A percentile compares a stretch with the other conserved stretches of the same genome.
phyloP scores from a whole-genome alignment of 2,113 vertebrate species.

The Muntiacus muntjak region DNA sequence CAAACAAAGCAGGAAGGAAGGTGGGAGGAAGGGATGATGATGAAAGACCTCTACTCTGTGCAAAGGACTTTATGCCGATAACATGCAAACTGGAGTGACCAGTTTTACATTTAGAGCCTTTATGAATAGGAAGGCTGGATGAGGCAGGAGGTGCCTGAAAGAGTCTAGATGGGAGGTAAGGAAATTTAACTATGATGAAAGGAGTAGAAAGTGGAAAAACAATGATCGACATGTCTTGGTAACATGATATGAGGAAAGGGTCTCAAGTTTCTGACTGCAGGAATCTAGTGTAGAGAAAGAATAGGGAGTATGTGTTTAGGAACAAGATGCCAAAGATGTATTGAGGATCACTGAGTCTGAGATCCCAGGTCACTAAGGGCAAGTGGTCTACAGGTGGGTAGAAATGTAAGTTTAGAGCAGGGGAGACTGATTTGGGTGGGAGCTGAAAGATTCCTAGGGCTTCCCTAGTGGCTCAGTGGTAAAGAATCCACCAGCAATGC shows the following conservation, averaged over 20 bases:
- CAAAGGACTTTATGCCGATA: not conserved
- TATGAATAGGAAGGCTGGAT: not conserved
- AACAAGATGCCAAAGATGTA: not conserved
- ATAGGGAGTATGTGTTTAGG: not conserved
- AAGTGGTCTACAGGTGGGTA: not conserved
- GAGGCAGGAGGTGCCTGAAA: not conserved
- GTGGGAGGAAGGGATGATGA: not conserved
- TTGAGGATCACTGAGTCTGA: not conserved
- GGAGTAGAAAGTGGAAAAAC: not conserved
- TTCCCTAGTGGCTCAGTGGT: not conserved
- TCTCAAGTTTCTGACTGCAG: not conserved
- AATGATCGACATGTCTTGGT: not conserved
- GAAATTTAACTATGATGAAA: not conserved
- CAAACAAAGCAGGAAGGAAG: not conserved
- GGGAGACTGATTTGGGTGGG: not conserved
- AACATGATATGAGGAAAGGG: not conserved
- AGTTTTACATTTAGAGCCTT: not conserved
- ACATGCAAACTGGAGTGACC: not conserved
- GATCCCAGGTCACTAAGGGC: not conserved
- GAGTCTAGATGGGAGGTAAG: not conserved
- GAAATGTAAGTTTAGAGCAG: not conserved
- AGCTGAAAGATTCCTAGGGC: not conserved
- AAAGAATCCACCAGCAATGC: fast-evolving
- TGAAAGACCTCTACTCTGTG: not conserved
- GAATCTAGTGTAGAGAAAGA: not conserved